Evolutionary conservation across 2,797 vertebrate species (phyloP).

Genomic region (Phataginus tricuspis): DNA sequence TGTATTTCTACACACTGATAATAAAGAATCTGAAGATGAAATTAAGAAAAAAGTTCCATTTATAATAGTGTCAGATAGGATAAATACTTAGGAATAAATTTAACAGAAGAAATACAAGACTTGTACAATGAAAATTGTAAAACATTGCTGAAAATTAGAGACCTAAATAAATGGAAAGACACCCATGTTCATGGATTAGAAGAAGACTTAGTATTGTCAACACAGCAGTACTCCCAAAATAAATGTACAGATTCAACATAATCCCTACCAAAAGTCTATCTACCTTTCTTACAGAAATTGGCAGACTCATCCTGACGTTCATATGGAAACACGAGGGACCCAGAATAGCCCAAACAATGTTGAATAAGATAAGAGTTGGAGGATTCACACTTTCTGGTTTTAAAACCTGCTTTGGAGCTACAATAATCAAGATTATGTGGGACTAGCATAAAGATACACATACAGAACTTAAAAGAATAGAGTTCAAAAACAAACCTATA

Average conservation of each 20-base stretch:
- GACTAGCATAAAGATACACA: neutral
- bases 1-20: neutral
- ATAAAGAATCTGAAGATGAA: neutral
- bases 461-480: neutral
- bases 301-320: neutral
- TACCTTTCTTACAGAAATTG: neutral
- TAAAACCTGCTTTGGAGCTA: conserved; percentile 36
- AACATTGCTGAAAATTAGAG: neutral
- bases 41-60: conserved; percentile 13
- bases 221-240: neutral
- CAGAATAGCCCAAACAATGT: neutral
- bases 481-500: neutral
- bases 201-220: neutral
- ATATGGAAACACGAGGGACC: neutral
- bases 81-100: neutral
- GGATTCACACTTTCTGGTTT: neutral
- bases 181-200: neutral
- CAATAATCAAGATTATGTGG: neutral
- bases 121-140: neutral
- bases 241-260: neutral
- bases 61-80: neutral
- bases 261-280: neutral
- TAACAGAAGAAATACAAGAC: neutral
- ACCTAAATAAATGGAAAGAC: neutral
- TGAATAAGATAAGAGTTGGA: neutral